Conservation (phyloP, 2,113 vertebrate genomes). For the Numida meleagris region DNA sequence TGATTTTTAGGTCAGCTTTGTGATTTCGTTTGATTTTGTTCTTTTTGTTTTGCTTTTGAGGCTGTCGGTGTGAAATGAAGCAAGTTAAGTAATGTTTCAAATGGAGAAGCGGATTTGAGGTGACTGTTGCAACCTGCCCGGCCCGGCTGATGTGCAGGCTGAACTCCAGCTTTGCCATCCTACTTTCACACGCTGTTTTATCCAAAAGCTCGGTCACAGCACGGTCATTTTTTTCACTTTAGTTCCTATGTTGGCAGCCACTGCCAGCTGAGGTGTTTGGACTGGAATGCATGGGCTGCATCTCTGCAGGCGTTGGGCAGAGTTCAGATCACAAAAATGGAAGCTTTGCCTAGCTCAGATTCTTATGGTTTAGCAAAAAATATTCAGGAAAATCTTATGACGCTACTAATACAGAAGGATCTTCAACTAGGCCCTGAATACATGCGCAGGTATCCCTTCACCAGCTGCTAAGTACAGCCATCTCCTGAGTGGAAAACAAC, state of each 20-base stretch:
- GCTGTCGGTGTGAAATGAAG: neutral
- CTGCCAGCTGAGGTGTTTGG: neutral
- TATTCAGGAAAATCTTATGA: neutral
- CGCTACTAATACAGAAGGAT: neutral
- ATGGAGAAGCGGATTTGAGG: neutral
- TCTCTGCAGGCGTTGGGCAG: neutral
- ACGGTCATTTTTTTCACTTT: neutral
- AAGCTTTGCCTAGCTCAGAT: neutral
- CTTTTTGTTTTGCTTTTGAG: neutral
- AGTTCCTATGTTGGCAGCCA: neutral
- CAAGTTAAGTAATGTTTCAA: neutral
- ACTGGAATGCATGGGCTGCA: neutral
- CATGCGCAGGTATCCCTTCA: neutral
- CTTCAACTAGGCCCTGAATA: neutral
- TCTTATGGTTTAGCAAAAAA: neutral
- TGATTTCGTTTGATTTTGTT: neutral
- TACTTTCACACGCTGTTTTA: neutral
- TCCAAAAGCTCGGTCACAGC: neutral
- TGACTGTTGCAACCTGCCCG: neutral
- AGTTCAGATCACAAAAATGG: neutral
- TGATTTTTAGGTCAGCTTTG: neutral
- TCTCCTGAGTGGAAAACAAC: slow-evolving; percentile 24
- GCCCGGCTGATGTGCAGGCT: neutral
- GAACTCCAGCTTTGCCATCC: neutral
- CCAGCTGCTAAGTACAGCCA: neutral